Evolutionary conservation across 2,113 vertebrate genomes (phyloP), one percentile per base, ranked within the genome.

Genomic region (Eira barbara): DNA sequence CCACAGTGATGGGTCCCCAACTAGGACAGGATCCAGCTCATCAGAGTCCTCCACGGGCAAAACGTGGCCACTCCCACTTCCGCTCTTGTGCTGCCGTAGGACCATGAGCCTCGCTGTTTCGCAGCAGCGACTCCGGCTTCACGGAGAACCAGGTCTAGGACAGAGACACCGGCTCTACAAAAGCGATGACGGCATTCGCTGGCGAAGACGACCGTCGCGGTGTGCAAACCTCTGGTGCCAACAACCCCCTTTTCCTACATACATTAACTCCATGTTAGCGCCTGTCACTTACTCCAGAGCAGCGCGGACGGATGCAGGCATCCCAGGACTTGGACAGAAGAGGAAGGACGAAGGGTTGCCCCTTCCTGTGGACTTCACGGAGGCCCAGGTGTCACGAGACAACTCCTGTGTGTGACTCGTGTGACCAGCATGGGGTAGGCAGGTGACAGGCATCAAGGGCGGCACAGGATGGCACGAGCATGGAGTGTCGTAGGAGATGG

Each of bases 141-240:
- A 0, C 12, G 63, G 29, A 79, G 29, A 94, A 55, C 0, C 63
- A 15, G 49, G 15, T 17, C 49, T 52, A 15, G 1, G 49, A 7
- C 78, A 29, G 31, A 34, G 74, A 74, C 34, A 34, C 52, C 5
- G 34, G 57, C 23, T 7, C 25, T 29, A 20, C 25, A 76, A 36
- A n/a, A 76, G 7, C 20, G 36, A 25, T 23, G 57, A 63, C 52
- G 47, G 47, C 17, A n/a, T 5, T 25, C 39, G 47, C 27, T 2
- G 29, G 20, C 0, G 7, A 52, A 45, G 34, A 39, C 9, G 0
- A 4, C 4, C 29, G 4, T 61, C 3, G 0, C 1, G 5, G 18
- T 8, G 11, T 34, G 55, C 47, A 31, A 3, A 20, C 25, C 79
- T n/a, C 31, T 14, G 34, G 18, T 5, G 39, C 36, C 96, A 59